Evolutionary conservation across 1,140 invertebrate species (phyloP).

Genomic region (Acromyrmex echinatior): DNA sequence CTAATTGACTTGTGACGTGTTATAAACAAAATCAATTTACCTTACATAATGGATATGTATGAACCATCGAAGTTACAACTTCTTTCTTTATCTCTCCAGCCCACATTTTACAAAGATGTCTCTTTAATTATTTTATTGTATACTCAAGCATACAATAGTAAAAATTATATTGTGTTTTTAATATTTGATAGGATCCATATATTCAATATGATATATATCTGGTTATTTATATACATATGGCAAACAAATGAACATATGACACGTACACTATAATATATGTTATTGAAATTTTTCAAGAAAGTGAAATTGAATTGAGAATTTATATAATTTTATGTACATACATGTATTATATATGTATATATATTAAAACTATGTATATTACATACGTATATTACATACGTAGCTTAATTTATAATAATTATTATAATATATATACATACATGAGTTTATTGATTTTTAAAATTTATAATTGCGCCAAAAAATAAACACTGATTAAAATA

Average conservation of each 20-base stretch:
- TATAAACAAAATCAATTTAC: conserved; percentile 67
- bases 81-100: conserved; percentile 84
- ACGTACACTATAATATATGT: background rate
- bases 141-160: background rate
- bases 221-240: conserved; percentile 15
- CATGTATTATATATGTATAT: background rate
- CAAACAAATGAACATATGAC: conserved; percentile 34
- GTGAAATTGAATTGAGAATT: too few relatives aligned
- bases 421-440: too few relatives aligned
- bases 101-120: conserved; percentile 63
- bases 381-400: background rate
- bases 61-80: conserved; percentile 81
- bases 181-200: background rate
- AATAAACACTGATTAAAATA: too few relatives aligned
- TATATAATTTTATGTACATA: too few relatives aligned
- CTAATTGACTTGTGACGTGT: background rate
- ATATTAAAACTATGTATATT: background rate
- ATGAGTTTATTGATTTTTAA: too few relatives aligned
- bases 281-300: conserved; percentile 4
- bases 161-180: conserved; percentile 12
- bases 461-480: too few relatives aligned
- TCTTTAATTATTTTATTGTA: conserved; percentile 10
- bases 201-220: background rate
- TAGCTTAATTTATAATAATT: background rate
- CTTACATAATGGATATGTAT: conserved; percentile 84